phyloP scores from a whole-genome alignment of 1,140 invertebrate species.

The Anadara kagoshimensis region DNA sequence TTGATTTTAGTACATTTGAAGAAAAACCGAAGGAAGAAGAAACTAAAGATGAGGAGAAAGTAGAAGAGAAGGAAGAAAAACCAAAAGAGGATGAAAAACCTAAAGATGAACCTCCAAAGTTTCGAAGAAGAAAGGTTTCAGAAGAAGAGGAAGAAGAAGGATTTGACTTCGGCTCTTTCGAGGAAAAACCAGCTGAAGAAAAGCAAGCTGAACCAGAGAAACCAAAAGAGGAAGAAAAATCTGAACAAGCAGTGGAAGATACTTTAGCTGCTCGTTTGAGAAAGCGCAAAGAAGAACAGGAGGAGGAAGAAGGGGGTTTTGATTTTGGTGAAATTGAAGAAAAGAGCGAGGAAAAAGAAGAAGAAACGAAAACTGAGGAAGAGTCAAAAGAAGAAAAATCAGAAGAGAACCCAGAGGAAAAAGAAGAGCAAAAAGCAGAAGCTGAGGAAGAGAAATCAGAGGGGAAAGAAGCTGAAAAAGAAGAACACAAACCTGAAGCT shows the following conservation, averaged over 20 bases:
- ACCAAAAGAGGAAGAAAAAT: constrained; percentile 31
- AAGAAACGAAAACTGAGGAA: constrained; percentile 23
- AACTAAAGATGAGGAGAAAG: not conserved
- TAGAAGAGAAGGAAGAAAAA: not conserved
- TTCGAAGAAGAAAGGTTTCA: not conserved
- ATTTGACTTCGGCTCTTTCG: constrained; percentile 16
- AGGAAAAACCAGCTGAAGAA: constrained; percentile 27
- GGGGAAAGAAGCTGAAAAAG: not conserved
- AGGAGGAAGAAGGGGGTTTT: constrained; percentile 5
- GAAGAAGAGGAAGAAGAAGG: constrained; percentile 1
- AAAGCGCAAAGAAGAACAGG: constrained; percentile 17
- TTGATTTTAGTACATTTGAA: constrained; percentile 6
- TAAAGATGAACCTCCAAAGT: not conserved
- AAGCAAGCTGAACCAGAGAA: constrained; percentile 23
- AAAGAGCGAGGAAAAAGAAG: no score
- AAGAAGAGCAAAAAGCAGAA: not conserved
- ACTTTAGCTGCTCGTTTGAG: constrained; percentile 1
- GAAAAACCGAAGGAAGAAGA: constrained; percentile 18
- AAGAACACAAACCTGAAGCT: not conserved
- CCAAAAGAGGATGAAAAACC: no score
- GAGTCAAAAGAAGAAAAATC: constrained; percentile 20
- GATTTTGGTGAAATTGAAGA: not conserved
- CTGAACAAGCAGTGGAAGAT: constrained; percentile 25
- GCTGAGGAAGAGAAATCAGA: not conserved
- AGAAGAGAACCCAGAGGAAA: constrained; percentile 11